phyloP scores from a whole-genome alignment of 2,888 invertebrate genomes.

The Crepidodera aurea region DNA sequence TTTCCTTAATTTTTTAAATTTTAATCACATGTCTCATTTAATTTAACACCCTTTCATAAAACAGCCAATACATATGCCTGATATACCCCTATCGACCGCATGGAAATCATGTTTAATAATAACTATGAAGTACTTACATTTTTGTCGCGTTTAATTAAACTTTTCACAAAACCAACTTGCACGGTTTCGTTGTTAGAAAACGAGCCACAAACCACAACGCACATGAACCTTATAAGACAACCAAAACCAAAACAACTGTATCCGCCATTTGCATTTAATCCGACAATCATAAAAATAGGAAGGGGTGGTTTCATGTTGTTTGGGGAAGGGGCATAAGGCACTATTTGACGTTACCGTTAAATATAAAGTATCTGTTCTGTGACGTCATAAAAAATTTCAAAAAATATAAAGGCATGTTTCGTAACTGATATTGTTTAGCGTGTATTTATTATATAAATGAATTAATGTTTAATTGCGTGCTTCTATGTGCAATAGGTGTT shows the following conservation, averaged over 20 bases:
- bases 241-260: not conserved
- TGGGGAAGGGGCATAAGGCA: too few species aligned
- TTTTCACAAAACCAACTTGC: not conserved
- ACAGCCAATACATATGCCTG: not conserved
- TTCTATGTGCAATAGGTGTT: too few species aligned
- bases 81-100: conserved; percentile 4
- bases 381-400: too few species aligned
- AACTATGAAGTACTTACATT: conserved; percentile 4
- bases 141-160: not conserved
- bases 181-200: not conserved
- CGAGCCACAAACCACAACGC: not conserved
- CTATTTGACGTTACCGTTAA: too few species aligned
- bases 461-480: too few species aligned
- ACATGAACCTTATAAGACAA: not conserved
- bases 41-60: not conserved
- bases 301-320: too few species aligned
- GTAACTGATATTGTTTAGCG: too few species aligned
- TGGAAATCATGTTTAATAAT: not conserved
- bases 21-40: too few species aligned
- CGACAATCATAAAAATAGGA: not conserved
- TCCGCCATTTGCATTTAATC: not conserved
- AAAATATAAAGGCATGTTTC: too few species aligned
- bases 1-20: too few species aligned
- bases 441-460: too few species aligned
- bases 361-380: too few species aligned